phyloP scores from a whole-genome alignment of 2,113 vertebrate species.

The Synchiropus splendidus region DNA sequence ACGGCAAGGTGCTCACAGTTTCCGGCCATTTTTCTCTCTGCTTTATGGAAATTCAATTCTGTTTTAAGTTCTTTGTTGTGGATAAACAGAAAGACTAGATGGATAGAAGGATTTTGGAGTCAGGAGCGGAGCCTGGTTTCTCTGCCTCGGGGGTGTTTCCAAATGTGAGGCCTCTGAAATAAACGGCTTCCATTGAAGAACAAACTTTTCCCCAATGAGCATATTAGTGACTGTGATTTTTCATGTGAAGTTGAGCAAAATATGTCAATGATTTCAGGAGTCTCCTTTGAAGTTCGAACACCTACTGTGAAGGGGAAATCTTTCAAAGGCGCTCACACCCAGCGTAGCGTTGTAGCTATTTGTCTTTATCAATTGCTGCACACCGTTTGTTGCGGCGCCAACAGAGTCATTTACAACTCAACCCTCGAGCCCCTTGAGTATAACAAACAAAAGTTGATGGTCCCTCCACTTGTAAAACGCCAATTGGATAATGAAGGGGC shows the following conservation, averaged over 20 bases:
- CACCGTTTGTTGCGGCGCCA: slow-evolving; percentile 39
- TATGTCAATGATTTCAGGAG: slow-evolving; percentile 2
- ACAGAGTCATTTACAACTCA: slow-evolving; percentile 55
- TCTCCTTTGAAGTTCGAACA: slow-evolving; percentile 27
- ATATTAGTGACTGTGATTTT: slow-evolving; percentile 31
- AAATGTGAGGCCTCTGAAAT: slow-evolving; percentile 24
- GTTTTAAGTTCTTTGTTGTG: slow-evolving; percentile 45
- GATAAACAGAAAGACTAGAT: slow-evolving; percentile 37
- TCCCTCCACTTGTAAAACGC: slow-evolving; percentile 61
- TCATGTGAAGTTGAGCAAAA: slow-evolving; percentile 19
- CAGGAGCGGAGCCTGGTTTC: slow-evolving; percentile 16
- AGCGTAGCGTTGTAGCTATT: slow-evolving; percentile 10
- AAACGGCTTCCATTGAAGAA: slow-evolving; percentile 28
- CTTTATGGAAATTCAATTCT: slow-evolving; percentile 43
- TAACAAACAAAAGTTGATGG: slow-evolving; percentile 53
- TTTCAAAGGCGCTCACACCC: slow-evolving; percentile 23
- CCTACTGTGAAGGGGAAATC: slow-evolving; percentile 21
- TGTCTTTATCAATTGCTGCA: slow-evolving; percentile 49
- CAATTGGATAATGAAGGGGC: slow-evolving; percentile 63
- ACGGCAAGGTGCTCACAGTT: slow-evolving; percentile 18
- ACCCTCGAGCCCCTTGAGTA: slow-evolving; percentile 55
- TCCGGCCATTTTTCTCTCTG: slow-evolving; percentile 11
- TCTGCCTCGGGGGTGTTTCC: slow-evolving; percentile 30
- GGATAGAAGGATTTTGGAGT: slow-evolving; percentile 42
- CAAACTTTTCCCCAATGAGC: slow-evolving; percentile 38